Evolutionary conservation across 2,113 vertebrate species (phyloP).

Genomic region (Sciurus niger): DNA sequence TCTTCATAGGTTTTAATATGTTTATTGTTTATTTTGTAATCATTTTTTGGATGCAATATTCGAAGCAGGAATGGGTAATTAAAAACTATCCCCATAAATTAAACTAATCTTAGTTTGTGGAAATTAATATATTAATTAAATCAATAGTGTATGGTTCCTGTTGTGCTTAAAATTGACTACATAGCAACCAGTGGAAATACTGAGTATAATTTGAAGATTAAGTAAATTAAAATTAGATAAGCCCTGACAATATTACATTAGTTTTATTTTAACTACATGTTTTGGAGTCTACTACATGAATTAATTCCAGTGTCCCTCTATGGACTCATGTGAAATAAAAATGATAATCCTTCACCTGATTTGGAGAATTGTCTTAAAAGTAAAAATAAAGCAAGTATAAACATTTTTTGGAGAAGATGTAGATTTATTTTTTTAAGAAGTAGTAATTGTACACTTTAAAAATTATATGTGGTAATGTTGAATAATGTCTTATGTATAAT

Average conservation of each 20-base stretch:
- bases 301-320: neutral
- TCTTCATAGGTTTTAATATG: neutral
- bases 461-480: neutral
- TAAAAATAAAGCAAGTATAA: neutral
- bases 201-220: neutral
- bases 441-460: neutral
- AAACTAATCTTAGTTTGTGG: neutral
- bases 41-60: neutral
- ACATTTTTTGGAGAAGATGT: neutral
- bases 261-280: neutral
- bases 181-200: neutral
- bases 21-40: neutral
- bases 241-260: neutral
- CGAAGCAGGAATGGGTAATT: neutral
- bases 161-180: neutral
- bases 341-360: neutral
- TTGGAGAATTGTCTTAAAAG: neutral
- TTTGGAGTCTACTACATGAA: neutral
- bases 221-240: slow-evolving; percentile 23
- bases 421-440: neutral
- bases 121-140: neutral
- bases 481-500: neutral
- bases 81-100: neutral
- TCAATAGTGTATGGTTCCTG: neutral
- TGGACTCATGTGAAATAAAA: neutral